Conservation (phyloP, 2,113 vertebrate genomes). For the Tiliqua scincoides region DNA sequence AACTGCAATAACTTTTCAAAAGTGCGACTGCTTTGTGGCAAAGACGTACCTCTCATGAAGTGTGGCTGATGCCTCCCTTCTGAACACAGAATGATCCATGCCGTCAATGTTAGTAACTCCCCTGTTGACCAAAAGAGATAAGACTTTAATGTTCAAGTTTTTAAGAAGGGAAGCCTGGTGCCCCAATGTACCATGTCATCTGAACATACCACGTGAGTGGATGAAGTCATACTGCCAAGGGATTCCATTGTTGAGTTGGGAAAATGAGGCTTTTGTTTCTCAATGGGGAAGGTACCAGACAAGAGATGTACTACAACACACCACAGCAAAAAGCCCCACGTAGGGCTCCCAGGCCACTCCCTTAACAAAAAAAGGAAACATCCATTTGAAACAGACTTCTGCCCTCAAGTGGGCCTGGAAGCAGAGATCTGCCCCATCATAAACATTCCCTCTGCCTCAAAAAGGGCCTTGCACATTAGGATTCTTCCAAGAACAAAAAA, state of each 20-base stretch:
- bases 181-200: not conserved
- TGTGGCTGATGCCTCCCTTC: conserved; percentile 85
- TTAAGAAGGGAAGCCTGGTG: not conserved
- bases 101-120: conserved; percentile 75
- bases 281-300: not conserved
- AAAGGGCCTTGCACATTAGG: conserved; percentile 23
- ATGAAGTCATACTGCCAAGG: not conserved
- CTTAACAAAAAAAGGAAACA: not conserved
- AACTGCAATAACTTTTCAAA: not conserved
- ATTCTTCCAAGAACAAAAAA: conserved; percentile 5
- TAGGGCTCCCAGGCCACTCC: not conserved
- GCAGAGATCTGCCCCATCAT: conserved; percentile 24
- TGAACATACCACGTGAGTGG: not conserved
- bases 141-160: conserved; percentile 34
- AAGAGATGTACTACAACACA: not conserved
- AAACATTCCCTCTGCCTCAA: conserved; percentile 18
- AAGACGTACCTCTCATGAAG: conserved; percentile 83
- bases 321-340: fast-evolving
- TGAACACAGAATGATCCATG: conserved; percentile 87
- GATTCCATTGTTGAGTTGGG: not conserved
- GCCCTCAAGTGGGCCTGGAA: not conserved
- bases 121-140: conserved; percentile 66
- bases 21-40: not conserved
- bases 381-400: not conserved
- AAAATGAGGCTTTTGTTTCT: not conserved